Base-by-base conservation (phyloP, 2,888 invertebrate genomes). In the Molorchus minor region DNA sequence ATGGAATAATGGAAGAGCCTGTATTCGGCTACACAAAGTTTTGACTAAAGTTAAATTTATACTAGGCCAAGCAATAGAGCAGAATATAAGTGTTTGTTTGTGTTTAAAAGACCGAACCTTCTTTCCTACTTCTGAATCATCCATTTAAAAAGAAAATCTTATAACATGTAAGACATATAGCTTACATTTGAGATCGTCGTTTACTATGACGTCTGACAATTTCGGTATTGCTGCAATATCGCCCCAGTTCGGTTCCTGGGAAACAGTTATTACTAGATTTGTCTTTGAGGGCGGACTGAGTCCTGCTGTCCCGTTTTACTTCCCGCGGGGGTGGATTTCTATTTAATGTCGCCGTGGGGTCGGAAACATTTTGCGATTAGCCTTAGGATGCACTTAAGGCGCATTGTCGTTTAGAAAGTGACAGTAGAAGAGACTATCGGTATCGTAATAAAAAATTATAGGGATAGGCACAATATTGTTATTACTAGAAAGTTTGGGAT, bases 251-350 rank as follows among this genome's bases (percentile, higher is more conserved):
- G 69, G 64, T 70, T 72, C 67, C 66, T 71, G 70, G 70, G 67
- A 72, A 73, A 70, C 68, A 70, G 74, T 72, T 76, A 76, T 75
- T 74, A 73, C 74, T 71, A 73, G 73, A 76, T 75, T 75, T 75
- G 73, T 76, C 76, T 75, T 72, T 67, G 68, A 63, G 62, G 59
- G 64, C 62, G 47, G 47, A 52, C 47, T 47, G 40, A 61, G 59
- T 61, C 60, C 52, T 25, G 47, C 64, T 53, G 59, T 56, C 41
- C 56, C 47, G n/a, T 58, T 49, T 46, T 60, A 40, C 54, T 70
- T 68, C 68, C 65, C 64, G 59, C 60, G 54, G 47, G 64, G 68
- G 65, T 58, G 72, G 65, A 62, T 40, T 58, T 60, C 65, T 67
- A 63, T 70, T 74, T 72, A 72, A 76, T 75, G 69, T 71, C 67